Percentiles rank a stretch among this genome's conserved stretches.
These are phyloP conservation scores for Clamator glandarius DNA, from an alignment of 2,797 vertebrate genomes.

Conservation along the genomic window DNA sequence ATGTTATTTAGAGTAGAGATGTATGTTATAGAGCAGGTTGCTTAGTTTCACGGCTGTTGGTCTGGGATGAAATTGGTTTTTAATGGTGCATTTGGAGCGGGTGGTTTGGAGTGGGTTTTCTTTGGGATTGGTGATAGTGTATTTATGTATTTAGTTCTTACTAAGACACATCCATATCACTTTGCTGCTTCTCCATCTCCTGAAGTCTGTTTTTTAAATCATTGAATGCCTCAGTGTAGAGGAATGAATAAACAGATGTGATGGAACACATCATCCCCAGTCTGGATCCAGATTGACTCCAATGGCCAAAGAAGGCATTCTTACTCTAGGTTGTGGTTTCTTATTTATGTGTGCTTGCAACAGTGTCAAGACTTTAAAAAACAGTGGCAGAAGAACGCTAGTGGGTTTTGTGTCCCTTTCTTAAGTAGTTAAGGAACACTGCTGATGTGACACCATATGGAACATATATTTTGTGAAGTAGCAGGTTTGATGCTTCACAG, in stretches of 20 bases:
- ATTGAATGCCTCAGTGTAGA: not conserved
- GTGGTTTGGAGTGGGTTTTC: not conserved
- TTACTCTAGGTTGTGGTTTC: not conserved
- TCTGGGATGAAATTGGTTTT: not conserved
- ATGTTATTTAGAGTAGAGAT: not conserved
- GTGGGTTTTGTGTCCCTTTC: not conserved
- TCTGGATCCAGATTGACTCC: not conserved
- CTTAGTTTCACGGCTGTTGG: not conserved
- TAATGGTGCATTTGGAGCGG: not conserved
- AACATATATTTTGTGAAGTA: not conserved
- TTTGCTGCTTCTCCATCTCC: not conserved
- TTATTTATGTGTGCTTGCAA: not conserved
- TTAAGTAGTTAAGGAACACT: not conserved
- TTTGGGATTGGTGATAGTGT: not conserved
- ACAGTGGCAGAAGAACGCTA: not conserved
- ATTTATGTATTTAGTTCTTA: not conserved
- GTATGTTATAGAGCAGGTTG: not conserved
- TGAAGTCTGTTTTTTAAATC: not conserved
- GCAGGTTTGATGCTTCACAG: not conserved
- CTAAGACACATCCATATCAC: fast-evolving
- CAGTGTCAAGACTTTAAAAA: not conserved
- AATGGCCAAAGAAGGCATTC: not conserved
- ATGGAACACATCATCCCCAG: not conserved
- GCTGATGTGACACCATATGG: not conserved
- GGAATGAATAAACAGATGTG: not conserved